Evolutionary conservation across 2,797 vertebrate genomes (phyloP).

Genomic region (Erithacus rubecula): DNA sequence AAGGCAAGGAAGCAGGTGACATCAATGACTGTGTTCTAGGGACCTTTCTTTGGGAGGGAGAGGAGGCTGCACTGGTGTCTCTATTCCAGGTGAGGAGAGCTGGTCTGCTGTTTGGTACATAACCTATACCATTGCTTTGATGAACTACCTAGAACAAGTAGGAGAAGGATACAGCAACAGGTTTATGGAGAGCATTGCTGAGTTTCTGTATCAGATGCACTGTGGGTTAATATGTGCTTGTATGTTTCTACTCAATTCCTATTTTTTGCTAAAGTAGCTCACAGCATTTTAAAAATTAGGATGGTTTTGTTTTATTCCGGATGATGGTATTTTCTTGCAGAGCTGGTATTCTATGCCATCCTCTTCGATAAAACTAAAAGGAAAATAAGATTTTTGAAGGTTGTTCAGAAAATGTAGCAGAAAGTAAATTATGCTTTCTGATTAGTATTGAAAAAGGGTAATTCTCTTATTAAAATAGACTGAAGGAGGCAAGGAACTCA

Average conservation of each 20-base stretch:
- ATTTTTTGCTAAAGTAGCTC: neutral
- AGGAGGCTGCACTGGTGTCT: neutral
- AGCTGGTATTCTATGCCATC: neutral
- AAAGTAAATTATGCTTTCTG: constrained; percentile 33
- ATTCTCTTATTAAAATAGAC: constrained; percentile 29
- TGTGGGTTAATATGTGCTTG: neutral
- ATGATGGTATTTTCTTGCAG: neutral
- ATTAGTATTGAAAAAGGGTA: constrained; percentile 30
- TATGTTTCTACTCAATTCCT: neutral
- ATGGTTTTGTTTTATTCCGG: neutral
- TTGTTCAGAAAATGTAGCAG: neutral
- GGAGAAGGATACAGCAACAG: neutral
- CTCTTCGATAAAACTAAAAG: constrained; percentile 17
- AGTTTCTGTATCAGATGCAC: neutral
- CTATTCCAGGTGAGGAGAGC: neutral
- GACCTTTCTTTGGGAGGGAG: neutral
- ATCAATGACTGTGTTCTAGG: neutral
- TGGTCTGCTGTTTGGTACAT: neutral
- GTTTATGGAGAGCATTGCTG: neutral
- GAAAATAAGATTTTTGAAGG: neutral
- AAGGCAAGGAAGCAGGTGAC: neutral
- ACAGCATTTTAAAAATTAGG: neutral
- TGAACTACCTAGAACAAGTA: neutral
- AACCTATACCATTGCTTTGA: neutral
- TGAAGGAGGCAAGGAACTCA: neutral